A percentile compares a stretch with the other conserved stretches of the same genome.
Evolutionary conservation across 2,797 vertebrate species (phyloP).

Genomic region (Molossus alvarezi): DNA sequence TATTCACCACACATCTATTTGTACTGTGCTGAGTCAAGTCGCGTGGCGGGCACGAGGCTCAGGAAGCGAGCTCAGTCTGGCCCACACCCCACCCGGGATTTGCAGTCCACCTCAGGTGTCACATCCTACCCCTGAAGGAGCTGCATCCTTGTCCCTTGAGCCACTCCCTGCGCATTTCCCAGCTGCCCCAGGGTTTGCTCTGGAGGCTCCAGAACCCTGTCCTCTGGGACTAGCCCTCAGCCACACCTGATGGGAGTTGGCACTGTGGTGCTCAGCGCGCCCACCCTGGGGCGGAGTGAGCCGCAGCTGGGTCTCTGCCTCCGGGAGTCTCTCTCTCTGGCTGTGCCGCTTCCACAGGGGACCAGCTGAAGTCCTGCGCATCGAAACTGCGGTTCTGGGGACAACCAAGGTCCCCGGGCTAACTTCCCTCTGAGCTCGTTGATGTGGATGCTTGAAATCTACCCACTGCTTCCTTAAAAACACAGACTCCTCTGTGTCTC

Average conservation of each 20-base stretch:
- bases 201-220: not conserved
- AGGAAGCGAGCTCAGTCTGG: too few species aligned
- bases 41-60: fast-evolving
- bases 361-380: too few species aligned
- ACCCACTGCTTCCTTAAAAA: not conserved
- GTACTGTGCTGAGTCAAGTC: not conserved
- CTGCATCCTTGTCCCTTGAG: too few species aligned
- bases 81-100: too few species aligned
- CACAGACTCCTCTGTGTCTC: not conserved
- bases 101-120: too few species aligned
- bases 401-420: not conserved
- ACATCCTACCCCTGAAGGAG: too few species aligned
- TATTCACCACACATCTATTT: not conserved
- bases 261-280: not conserved
- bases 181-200: not conserved
- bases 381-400: not conserved
- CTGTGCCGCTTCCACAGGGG: too few species aligned
- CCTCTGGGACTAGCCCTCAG: not conserved
- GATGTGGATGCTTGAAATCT: not conserved
- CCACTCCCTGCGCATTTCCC: not conserved
- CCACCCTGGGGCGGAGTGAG: too few species aligned
- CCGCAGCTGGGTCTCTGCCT: not conserved
- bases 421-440: not conserved
- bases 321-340: too few species aligned
- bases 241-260: not conserved